Conservation (phyloP, 1,140 invertebrate genomes). For the Achroia grisella region DNA sequence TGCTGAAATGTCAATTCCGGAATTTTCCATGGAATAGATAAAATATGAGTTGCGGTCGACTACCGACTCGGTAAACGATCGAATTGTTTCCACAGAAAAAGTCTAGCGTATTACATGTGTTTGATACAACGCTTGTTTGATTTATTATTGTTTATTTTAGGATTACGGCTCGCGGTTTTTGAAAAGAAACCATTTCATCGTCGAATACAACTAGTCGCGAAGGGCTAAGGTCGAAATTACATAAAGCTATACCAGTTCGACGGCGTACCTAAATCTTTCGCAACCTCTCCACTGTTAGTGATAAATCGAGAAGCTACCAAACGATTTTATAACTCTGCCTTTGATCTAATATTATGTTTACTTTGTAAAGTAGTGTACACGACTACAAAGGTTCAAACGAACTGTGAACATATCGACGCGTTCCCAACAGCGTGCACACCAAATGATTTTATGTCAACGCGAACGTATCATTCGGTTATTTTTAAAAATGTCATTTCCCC, state of each 20-base stretch:
- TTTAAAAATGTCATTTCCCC: slow-evolving; percentile 14
- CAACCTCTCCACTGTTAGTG: slow-evolving; percentile 18
- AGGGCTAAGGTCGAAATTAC: slow-evolving; percentile 5
- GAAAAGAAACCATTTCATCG: neutral
- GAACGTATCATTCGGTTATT: slow-evolving; percentile 7
- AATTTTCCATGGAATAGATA: too few species aligned
- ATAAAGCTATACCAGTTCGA: neutral
- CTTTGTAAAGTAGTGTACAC: slow-evolving; percentile 8
- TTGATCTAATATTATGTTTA: slow-evolving; percentile 17
- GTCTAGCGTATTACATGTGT: too few species aligned
- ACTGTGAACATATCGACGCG: neutral
- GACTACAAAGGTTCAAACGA: slow-evolving; percentile 2
- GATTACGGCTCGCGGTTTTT: too few species aligned
- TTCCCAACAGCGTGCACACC: neutral
- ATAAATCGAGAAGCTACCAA: slow-evolving; percentile 8
- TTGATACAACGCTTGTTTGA: too few species aligned
- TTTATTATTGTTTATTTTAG: too few species aligned
- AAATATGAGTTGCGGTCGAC: too few species aligned
- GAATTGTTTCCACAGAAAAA: too few species aligned
- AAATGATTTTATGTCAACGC: neutral
- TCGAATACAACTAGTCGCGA: slow-evolving; percentile 2
- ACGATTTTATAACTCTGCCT: slow-evolving; percentile 2
- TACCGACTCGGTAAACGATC: too few species aligned
- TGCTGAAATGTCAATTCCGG: too few species aligned
- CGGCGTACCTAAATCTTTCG: slow-evolving; percentile 10